Percentiles rank a stretch among this genome's conserved stretches.
Conservation (phyloP, 2,888 invertebrate genomes). For the Sepioteuthis lessoniana region DNA sequence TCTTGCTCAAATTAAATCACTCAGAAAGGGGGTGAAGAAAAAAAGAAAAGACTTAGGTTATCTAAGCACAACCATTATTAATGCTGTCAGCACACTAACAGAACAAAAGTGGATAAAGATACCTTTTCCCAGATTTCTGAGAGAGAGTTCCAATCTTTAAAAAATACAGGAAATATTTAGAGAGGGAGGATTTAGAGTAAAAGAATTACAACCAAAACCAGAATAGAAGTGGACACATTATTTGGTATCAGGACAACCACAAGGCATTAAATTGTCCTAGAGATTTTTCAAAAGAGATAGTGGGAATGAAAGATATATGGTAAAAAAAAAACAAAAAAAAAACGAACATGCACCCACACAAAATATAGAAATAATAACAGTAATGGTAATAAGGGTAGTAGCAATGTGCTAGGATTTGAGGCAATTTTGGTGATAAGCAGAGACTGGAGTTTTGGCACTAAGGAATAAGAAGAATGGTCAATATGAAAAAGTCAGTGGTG, state of each 20-base stretch:
- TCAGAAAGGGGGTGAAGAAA: not conserved
- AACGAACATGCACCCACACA: not conserved
- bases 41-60: not conserved
- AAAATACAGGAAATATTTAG: not conserved
- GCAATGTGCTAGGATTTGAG: not conserved
- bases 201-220: not conserved
- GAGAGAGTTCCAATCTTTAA: not conserved
- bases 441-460: not conserved
- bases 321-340: not conserved
- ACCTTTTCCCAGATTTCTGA: too few species aligned
- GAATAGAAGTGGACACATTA: not conserved
- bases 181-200: not conserved
- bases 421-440: not conserved
- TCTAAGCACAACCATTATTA: not conserved
- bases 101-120: not conserved
- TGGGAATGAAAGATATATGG: not conserved
- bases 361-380: not conserved
- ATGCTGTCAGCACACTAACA: not conserved
- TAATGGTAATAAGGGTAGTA: not conserved
- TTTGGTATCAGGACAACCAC: not conserved
- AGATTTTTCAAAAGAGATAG: not conserved
- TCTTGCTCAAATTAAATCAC: too few species aligned
- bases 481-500: constrained; percentile 2
- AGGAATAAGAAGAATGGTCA: not conserved
- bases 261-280: not conserved